phyloP scores from a whole-genome alignment of 2,797 vertebrate species.

The Sarcoramphus papa region DNA sequence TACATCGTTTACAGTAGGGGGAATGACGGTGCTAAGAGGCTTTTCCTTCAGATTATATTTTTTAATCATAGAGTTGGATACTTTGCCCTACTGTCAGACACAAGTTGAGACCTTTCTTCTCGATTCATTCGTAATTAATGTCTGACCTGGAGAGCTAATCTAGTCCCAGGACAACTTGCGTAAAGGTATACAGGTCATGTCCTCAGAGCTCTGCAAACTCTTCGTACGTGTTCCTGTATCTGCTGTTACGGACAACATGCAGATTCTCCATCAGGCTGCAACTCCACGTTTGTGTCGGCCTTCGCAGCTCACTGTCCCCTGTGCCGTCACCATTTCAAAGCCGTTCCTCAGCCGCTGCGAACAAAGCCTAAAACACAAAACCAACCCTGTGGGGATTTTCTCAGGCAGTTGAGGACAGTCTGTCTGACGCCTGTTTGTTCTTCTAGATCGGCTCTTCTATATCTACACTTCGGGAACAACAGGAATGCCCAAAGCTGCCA shows the following conservation, averaged over 20 bases:
- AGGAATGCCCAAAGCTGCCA: constrained; percentile 89
- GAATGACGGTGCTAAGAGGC: neutral
- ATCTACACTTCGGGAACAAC: constrained; percentile 93
- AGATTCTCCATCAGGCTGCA: neutral
- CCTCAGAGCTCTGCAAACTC: neutral
- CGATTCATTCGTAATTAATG: neutral
- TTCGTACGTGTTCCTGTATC: too few species aligned
- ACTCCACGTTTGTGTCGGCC: rapidly evolving
- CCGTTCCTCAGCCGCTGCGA: neutral
- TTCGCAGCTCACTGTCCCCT: neutral
- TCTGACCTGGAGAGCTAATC: neutral
- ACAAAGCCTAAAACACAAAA: neutral
- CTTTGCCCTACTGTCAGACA: neutral
- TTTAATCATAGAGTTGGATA: neutral
- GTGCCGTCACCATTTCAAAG: neutral
- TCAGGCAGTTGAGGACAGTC: neutral
- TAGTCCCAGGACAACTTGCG: neutral
- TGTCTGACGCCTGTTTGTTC: neutral
- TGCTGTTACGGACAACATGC: neutral
- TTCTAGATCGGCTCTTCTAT: constrained; percentile 86
- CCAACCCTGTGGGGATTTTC: neutral
- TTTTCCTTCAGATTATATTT: neutral
- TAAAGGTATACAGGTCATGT: neutral
- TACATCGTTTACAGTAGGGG: neutral
- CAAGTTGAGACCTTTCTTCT: neutral